Evolutionary conservation across 1,140 invertebrate genomes (phyloP).

Genomic region (Drosophila carrolli): DNA sequence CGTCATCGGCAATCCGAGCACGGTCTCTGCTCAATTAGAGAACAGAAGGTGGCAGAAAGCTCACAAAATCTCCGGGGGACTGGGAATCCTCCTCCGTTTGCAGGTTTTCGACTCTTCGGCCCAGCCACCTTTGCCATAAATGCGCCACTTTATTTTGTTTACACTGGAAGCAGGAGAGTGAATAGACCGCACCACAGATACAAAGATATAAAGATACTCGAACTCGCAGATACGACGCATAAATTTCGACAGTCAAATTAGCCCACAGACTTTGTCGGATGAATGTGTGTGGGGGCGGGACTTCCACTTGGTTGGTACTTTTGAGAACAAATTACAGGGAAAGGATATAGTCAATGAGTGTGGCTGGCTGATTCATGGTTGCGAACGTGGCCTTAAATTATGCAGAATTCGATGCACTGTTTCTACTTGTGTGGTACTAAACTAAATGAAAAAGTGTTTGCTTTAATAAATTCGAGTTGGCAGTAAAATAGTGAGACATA

Average conservation of each 20-base stretch:
- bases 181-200: constrained; percentile 15
- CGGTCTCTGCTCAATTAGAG: constrained; percentile 79
- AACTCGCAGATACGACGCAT: constrained; percentile 56
- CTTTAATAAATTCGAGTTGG: constrained; percentile 9
- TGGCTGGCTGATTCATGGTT: constrained; percentile 35
- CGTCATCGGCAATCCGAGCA: constrained; percentile 74
- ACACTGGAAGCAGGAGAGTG: constrained; percentile 36
- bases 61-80: constrained; percentile 1
- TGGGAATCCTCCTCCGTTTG: constrained; percentile 5
- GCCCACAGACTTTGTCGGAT: constrained; percentile 56
- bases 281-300: constrained; percentile 20
- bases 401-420: constrained; percentile 10
- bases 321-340: constrained; percentile 43
- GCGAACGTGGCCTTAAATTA: constrained; percentile 29
- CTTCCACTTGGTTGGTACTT: constrained; percentile 48
- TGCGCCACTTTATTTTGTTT: constrained; percentile 81
- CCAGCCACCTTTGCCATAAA: constrained; percentile 76
- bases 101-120: constrained; percentile 6
- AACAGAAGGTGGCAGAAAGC: constrained; percentile 51
- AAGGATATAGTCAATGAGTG: constrained; percentile 35
- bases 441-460: neutral
- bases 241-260: constrained; percentile 76
- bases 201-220: constrained; percentile 22
- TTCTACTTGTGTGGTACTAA: neutral
- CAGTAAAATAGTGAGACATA: neutral